A percentile compares a stretch with the other conserved stretches of the same genome.
phyloP scores from a whole-genome alignment of 2,797 vertebrate species.

The Sparidentex hasta region DNA sequence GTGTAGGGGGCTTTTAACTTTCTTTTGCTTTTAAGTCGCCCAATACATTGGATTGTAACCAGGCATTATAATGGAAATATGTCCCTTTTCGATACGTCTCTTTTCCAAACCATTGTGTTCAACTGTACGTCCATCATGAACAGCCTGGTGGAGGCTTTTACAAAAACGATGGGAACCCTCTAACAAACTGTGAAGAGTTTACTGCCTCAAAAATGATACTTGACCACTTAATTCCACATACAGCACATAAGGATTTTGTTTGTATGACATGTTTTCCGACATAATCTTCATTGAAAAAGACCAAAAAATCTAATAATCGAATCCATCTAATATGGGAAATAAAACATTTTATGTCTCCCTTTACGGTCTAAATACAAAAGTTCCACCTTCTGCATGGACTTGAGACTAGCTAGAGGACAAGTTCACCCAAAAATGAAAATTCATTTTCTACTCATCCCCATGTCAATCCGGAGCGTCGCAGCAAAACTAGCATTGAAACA shows the following conservation, averaged over 20 bases:
- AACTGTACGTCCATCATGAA: not conserved
- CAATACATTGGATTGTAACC: conserved; percentile 4
- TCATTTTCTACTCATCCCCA: too few relatives aligned
- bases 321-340: not conserved
- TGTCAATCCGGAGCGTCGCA: too few relatives aligned
- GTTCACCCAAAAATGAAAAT: too few relatives aligned
- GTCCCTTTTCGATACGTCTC: not conserved
- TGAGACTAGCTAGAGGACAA: too few relatives aligned
- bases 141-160: not conserved
- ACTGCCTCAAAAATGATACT: conserved; percentile 1
- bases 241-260: not conserved
- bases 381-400: not conserved
- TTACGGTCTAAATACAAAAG: conserved; percentile 1
- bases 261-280: not conserved
- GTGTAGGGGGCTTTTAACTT: conserved; percentile 9
- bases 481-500: too few relatives aligned
- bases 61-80: conserved; percentile 11
- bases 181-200: not conserved
- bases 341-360: rapidly evolving
- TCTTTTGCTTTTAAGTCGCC: conserved; percentile 4
- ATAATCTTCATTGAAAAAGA: not conserved
- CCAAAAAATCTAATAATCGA: not conserved
- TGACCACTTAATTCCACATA: not conserved
- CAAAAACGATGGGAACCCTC: not conserved
- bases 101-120: not conserved